phyloP scores from a whole-genome alignment of 2,888 invertebrate genomes.

The Sesia apiformis region DNA sequence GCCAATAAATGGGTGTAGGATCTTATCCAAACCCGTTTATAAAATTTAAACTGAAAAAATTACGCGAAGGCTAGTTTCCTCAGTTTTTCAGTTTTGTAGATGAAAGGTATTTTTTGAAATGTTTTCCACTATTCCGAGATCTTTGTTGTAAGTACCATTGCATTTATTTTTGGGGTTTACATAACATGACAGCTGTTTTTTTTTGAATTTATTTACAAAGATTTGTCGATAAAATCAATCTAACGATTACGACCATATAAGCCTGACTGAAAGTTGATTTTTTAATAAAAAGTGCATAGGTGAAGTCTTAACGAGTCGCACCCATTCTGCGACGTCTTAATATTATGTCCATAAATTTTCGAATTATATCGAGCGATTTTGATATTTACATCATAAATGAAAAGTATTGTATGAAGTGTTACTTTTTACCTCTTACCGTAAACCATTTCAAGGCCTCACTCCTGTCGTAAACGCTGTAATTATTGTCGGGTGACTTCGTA shows the following conservation, averaged over 20 bases:
- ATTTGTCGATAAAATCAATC: background rate
- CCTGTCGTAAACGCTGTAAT: slow-evolving; percentile 1
- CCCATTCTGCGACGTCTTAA: background rate
- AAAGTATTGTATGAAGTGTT: background rate
- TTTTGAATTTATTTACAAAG: slow-evolving; percentile 3
- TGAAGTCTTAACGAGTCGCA: background rate
- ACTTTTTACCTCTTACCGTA: background rate
- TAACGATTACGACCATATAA: background rate
- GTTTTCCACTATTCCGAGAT: slow-evolving; percentile 65
- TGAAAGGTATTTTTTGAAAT: slow-evolving; percentile 54
- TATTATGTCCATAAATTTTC: background rate
- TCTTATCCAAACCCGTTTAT: no score
- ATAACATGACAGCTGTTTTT: slow-evolving; percentile 70
- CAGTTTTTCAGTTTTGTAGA: slow-evolving; percentile 29
- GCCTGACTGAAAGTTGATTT: no score
- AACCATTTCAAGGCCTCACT: slow-evolving; percentile 7
- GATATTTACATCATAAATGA: background rate
- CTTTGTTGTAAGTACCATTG: slow-evolving; percentile 61
- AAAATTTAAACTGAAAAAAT: background rate
- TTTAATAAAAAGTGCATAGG: no score
- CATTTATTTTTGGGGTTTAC: slow-evolving; percentile 66
- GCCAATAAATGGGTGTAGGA: no score
- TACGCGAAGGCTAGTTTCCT: slow-evolving; percentile 12
- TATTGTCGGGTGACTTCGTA: background rate
- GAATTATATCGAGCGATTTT: background rate